Conservation (phyloP, 2,888 invertebrate species). For the Tuta absoluta region DNA sequence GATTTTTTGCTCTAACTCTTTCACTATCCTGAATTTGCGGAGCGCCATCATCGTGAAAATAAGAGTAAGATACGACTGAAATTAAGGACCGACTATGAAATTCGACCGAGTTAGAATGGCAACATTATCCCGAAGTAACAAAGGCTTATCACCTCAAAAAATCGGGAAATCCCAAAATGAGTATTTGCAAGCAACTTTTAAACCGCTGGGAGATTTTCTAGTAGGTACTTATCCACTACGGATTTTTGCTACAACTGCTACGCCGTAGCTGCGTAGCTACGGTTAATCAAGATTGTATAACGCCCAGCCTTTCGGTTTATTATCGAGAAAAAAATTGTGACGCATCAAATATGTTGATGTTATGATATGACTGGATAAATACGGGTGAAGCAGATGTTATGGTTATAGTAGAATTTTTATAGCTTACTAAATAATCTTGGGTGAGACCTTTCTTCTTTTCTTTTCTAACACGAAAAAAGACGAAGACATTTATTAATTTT, state of each 20-base stretch:
- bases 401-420: not conserved
- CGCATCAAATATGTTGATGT: slow-evolving; percentile 36
- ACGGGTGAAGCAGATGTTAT: slow-evolving; percentile 15
- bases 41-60: not conserved
- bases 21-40: not conserved
- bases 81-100: no score
- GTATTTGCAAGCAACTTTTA: no score
- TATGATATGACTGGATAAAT: not conserved
- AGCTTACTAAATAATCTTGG: not conserved
- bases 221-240: not conserved
- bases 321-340: slow-evolving; percentile 52
- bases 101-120: no score
- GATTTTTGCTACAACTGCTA: not conserved
- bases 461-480: no score
- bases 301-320: slow-evolving; percentile 55
- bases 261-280: slow-evolving; percentile 41
- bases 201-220: no score
- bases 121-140: no score
- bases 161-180: no score
- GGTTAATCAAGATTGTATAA: slow-evolving; percentile 68
- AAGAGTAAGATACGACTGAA: no score
- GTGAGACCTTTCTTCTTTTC: no score
- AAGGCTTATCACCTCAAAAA: no score
- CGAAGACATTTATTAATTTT: no score
- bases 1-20: not conserved